These are phyloP conservation scores for Lottia scabra DNA, from an alignment of 2,888 invertebrate genomes.

Conservation along the genomic window DNA sequence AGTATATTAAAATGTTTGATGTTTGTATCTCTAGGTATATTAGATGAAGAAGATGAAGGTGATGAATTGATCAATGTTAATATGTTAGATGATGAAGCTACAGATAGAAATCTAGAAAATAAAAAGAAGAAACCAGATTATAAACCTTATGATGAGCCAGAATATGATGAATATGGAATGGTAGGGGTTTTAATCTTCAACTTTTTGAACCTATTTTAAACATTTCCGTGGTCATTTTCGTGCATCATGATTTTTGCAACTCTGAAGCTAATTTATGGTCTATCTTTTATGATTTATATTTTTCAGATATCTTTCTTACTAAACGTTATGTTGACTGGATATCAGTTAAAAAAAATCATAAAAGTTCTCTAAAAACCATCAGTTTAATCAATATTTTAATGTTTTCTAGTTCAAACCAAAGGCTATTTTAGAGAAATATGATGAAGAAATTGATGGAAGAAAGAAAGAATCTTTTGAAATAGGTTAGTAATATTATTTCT, in stretches of 20 bases:
- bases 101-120: constrained; percentile 80
- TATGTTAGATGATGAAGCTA: constrained; percentile 69
- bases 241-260: too few species aligned
- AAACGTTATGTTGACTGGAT: too few species aligned
- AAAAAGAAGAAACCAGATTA: constrained; percentile 83
- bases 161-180: constrained; percentile 73
- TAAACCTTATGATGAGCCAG: constrained; percentile 85
- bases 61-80: constrained; percentile 85
- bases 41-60: constrained; percentile 79
- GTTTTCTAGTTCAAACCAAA: constrained; percentile 71
- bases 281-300: too few species aligned
- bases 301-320: too few species aligned
- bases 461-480: constrained; percentile 80
- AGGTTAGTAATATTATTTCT: constrained; percentile 73
- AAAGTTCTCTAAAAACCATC: background rate
- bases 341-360: background rate
- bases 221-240: too few species aligned
- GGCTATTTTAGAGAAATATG: constrained; percentile 89
- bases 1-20: background rate
- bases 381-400: constrained; percentile 9
- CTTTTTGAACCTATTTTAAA: too few species aligned
- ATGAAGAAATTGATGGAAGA: constrained; percentile 88
- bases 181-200: constrained; percentile 42
- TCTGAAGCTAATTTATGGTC: too few species aligned
- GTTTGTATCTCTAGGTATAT: constrained; percentile 72